Evolutionary conservation across 2,797 vertebrate species (phyloP), one percentile per base, ranked within the genome.

Genomic region (Takifugu rubripes): DNA sequence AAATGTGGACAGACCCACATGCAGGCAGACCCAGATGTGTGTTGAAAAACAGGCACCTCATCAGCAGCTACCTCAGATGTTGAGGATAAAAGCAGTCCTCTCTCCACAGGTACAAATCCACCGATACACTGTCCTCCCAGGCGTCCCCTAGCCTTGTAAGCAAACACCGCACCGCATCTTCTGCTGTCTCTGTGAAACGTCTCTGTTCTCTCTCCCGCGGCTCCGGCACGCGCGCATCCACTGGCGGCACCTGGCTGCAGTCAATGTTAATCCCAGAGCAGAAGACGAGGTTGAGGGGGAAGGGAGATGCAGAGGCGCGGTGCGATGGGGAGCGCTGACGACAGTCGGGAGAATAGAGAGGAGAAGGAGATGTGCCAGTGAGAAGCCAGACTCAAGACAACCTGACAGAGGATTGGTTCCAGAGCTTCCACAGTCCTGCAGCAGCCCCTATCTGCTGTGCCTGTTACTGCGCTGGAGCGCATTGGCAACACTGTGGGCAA

Each of bases 71-170:
- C 62, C 57, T 75, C 78, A 81, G 82, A 78, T 82, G 77, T 72
- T 71, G 79, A 66, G 59, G 80, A 64, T 58, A 52, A 46, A 64
- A 63, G 8, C 65, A 14, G 42, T 73, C 67, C 62, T 69, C 66
- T 56, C 51, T 78, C 75, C 80, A 82, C 70, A 79, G 71, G 68
- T 66, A 84, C 72, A 64, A 33, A 78, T 78, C 80, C 70, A 70
- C 26, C 72, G 67, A 85, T 58, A 71, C 68, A 72, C 75, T 75
- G 76, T 78, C 75, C 57, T 83, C 72, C 77, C 75, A 67, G 82
- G 74, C 79, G 87, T 90, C 88, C 87, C 88, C 79, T 89, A 87
- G 75, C 79, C 68, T 74, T 11, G 64, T 56, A 79, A 62, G 69
- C 78, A 59, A 66, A 71, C 72, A 40, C 78, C 25, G 75, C 77